phyloP scores from a whole-genome alignment of 2,888 invertebrate species.

The Gisinianus flammeolus region DNA sequence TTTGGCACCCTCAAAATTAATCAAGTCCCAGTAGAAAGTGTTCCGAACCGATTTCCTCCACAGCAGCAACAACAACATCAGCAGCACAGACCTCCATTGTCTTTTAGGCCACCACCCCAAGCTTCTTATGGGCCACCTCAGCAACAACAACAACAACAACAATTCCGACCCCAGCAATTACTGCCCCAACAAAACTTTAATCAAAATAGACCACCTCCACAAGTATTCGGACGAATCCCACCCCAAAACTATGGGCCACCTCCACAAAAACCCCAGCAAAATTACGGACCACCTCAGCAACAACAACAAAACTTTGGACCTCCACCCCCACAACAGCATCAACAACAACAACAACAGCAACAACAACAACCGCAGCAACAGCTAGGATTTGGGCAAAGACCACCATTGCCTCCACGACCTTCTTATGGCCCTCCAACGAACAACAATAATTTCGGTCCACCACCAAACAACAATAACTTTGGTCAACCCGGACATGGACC shows the following conservation, averaged over 20 bases:
- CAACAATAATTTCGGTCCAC: slow-evolving; percentile 5
- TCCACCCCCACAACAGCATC: slow-evolving; percentile 9
- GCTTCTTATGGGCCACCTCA: slow-evolving; percentile 12
- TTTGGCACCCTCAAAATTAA: slow-evolving; percentile 38
- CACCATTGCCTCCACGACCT: neutral
- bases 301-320: slow-evolving; percentile 37
- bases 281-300: slow-evolving; percentile 23
- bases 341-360: slow-evolving; percentile 9
- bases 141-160: slow-evolving; percentile 8
- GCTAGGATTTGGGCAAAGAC: neutral
- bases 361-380: slow-evolving; percentile 25
- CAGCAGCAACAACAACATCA: slow-evolving; percentile 14
- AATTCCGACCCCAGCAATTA: neutral
- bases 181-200: slow-evolving; percentile 8
- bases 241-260: slow-evolving; percentile 16
- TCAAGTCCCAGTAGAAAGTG: slow-evolving; percentile 35
- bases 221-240: neutral
- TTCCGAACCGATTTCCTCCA: neutral
- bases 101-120: slow-evolving; percentile 5
- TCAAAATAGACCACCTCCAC: slow-evolving; percentile 13
- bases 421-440: slow-evolving; percentile 16
- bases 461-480: neutral
- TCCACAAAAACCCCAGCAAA: slow-evolving; percentile 10
- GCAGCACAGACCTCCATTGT: slow-evolving; percentile 13
- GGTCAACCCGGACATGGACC: slow-evolving; percentile 1